phyloP scores from a whole-genome alignment of 2,888 invertebrate genomes.

The Lasiommata megera region DNA sequence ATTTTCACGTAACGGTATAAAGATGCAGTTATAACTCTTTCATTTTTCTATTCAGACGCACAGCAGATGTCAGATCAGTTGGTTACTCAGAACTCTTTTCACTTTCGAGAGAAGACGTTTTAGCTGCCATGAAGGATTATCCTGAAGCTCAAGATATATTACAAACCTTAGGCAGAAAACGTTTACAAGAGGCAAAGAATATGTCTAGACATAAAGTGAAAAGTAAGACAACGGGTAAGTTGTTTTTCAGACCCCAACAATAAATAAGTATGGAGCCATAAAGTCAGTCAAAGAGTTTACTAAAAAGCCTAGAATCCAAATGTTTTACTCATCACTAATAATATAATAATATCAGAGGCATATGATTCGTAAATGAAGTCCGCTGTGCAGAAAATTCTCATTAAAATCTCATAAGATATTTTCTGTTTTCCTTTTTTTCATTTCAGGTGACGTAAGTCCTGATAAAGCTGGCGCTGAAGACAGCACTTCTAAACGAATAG shows the following conservation, averaged over 20 bases:
- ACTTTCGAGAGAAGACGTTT: conserved; percentile 94
- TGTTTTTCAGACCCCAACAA: not conserved
- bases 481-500: conserved; percentile 87
- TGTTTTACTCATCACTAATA: too few species aligned
- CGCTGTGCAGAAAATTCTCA: too few species aligned
- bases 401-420: too few species aligned
- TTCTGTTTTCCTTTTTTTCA: not conserved
- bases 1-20: too few species aligned
- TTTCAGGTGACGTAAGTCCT: conserved; percentile 64
- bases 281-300: too few species aligned
- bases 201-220: conserved; percentile 72
- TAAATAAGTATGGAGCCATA: too few species aligned
- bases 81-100: conserved; percentile 98
- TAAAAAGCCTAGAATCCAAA: too few species aligned
- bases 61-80: conserved; percentile 97
- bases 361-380: too few species aligned
- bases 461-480: conserved; percentile 79
- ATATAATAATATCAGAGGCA: too few species aligned
- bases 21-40: too few species aligned
- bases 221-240: conserved; percentile 26
- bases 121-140: conserved; percentile 97
- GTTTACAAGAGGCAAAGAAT: conserved; percentile 90
- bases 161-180: conserved; percentile 92
- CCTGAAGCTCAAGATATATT: conserved; percentile 97
- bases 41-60: conserved; percentile 83